Evolutionary conservation across 1,140 invertebrate genomes (phyloP).

Genomic region (Heliconius eleuchia): DNA sequence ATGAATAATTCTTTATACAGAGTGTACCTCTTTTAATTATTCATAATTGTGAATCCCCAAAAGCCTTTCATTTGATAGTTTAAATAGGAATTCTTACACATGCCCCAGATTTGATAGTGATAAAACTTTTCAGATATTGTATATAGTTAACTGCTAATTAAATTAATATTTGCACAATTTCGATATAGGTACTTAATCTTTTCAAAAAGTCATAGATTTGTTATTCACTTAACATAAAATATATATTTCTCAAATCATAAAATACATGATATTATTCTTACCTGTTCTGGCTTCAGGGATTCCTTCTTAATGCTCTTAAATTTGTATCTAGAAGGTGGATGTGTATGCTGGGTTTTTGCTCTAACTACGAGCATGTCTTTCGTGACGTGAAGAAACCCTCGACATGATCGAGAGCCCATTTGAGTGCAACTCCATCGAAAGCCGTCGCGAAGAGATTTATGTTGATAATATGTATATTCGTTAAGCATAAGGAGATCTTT

Average conservation of each 20-base stretch:
- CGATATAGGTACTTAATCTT: no score
- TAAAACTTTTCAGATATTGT: no score
- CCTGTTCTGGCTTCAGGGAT: conserved; percentile 33
- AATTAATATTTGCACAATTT: not conserved
- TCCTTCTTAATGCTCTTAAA: conserved; percentile 54
- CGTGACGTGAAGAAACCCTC: conserved; percentile 71
- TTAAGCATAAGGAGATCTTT: conserved; percentile 71
- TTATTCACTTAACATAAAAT: no score
- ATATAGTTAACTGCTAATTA: not conserved
- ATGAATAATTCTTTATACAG: no score
- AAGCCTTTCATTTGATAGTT: not conserved
- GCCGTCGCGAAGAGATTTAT: conserved; percentile 65
- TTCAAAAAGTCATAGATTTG: no score
- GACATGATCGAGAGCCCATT: conserved; percentile 73
- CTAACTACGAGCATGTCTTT: conserved; percentile 65
- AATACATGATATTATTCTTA: conserved; percentile 37
- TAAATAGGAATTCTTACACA: not conserved
- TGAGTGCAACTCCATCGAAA: conserved; percentile 75
- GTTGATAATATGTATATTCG: conserved; percentile 72
- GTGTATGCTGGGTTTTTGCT: conserved; percentile 68
- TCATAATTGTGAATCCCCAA: not conserved
- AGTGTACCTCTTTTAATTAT: no score
- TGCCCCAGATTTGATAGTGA: no score
- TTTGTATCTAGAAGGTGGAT: conserved; percentile 62
- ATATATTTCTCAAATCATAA: not conserved